These are phyloP conservation scores for Imbricaverruca yamaguchii DNA, from an alignment of 2,888 invertebrate genomes.

Conservation along the genomic window DNA sequence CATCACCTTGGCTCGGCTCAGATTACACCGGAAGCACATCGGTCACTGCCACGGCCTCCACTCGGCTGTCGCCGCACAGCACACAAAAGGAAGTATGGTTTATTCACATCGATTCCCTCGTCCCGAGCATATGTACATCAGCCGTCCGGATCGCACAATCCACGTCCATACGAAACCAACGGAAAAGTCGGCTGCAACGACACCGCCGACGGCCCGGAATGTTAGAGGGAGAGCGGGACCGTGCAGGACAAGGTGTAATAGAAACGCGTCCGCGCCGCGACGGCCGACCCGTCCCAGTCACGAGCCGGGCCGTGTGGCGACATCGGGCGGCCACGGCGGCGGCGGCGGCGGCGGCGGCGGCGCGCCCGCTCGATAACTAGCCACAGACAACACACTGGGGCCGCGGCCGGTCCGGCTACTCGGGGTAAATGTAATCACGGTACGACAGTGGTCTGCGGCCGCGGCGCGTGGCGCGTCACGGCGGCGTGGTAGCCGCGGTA, in stretches of 20 bases:
- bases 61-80: no score
- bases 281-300: no score
- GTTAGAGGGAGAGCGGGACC: neutral
- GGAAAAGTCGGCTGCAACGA: neutral
- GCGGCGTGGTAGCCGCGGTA: neutral
- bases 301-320: no score
- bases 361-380: no score
- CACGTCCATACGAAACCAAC: neutral
- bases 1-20: no score
- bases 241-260: neutral
- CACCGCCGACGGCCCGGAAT: neutral
- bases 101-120: slow-evolving; percentile 10
- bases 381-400: no score
- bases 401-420: no score
- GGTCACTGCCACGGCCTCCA: no score
- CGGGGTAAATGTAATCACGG: neutral
- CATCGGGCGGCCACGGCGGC: no score
- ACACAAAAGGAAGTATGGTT: slow-evolving; percentile 10
- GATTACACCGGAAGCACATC: no score
- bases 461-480: no score
- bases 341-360: no score
- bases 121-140: neutral
- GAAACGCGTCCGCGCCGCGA: neutral
- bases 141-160: neutral
- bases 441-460: neutral